These are phyloP conservation scores for Limnephilus rhombicus DNA, from an alignment of 2,888 invertebrate species.

Conservation along the genomic window DNA sequence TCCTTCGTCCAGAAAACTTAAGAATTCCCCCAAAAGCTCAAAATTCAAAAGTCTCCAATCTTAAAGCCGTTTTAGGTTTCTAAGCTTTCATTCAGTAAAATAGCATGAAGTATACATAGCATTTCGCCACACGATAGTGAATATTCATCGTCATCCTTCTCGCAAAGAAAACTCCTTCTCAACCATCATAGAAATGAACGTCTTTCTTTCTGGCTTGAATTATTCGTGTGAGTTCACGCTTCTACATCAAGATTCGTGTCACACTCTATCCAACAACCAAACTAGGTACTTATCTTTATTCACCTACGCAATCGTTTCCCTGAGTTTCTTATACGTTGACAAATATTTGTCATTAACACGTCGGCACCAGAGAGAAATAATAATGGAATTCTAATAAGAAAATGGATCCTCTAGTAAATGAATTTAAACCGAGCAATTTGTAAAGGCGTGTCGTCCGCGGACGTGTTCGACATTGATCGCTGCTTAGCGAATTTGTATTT, in stretches of 20 bases:
- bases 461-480: not conserved
- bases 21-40: not conserved
- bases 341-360: not conserved
- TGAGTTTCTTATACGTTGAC: not conserved
- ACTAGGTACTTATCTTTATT: not conserved
- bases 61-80: not conserved
- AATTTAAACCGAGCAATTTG: not conserved
- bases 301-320: not conserved
- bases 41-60: not conserved
- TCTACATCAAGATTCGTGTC: not conserved
- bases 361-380: not conserved
- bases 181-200: not conserved
- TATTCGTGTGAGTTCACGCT: not conserved
- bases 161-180: not conserved
- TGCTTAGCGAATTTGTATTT: not conserved
- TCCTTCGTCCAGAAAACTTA: not conserved
- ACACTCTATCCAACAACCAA: not conserved
- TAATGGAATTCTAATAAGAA: not conserved
- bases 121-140: not conserved
- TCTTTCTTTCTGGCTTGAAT: not conserved
- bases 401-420: not conserved
- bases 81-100: not conserved
- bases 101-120: not conserved
- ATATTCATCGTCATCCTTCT: not conserved
- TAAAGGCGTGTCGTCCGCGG: not conserved